A percentile compares a stretch with the other conserved stretches of the same genome.
These are phyloP conservation scores for Abrostola triplasia DNA, from an alignment of 2,888 invertebrate genomes.

Conservation along the genomic window DNA sequence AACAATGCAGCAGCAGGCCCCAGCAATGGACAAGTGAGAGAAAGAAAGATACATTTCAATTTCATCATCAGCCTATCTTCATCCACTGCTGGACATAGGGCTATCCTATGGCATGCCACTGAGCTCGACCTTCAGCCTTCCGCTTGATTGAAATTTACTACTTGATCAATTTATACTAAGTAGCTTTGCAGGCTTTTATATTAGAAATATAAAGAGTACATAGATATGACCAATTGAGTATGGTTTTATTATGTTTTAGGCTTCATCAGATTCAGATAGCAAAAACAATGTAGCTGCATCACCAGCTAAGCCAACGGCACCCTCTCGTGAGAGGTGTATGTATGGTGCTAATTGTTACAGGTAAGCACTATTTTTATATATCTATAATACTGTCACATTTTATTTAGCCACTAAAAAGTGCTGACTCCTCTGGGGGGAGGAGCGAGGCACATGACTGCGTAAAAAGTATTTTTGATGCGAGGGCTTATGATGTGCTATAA, in stretches of 20 bases:
- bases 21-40: slow-evolving; percentile 63
- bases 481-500: too few relatives aligned
- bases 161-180: too few relatives aligned
- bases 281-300: slow-evolving; percentile 19
- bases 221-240: neutral
- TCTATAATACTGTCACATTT: neutral
- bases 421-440: too few relatives aligned
- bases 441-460: too few relatives aligned
- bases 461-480: too few relatives aligned
- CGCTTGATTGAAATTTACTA: too few relatives aligned
- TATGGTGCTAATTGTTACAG: slow-evolving; percentile 90
- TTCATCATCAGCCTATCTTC: neutral
- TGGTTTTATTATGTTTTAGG: slow-evolving; percentile 34
- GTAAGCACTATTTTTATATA: slow-evolving; percentile 64
- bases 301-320: slow-evolving; percentile 28
- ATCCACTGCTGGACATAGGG: too few relatives aligned
- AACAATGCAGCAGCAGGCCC: slow-evolving; percentile 59
- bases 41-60: neutral
- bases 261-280: slow-evolving; percentile 29
- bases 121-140: too few relatives aligned
- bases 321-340: slow-evolving; percentile 87
- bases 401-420: too few relatives aligned
- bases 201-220: too few relatives aligned
- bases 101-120: too few relatives aligned
- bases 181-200: neutral